Percentiles rank a stretch among this genome's conserved stretches.
Conservation (phyloP, 2,113 vertebrate genomes). For the Taxidea taxus region DNA sequence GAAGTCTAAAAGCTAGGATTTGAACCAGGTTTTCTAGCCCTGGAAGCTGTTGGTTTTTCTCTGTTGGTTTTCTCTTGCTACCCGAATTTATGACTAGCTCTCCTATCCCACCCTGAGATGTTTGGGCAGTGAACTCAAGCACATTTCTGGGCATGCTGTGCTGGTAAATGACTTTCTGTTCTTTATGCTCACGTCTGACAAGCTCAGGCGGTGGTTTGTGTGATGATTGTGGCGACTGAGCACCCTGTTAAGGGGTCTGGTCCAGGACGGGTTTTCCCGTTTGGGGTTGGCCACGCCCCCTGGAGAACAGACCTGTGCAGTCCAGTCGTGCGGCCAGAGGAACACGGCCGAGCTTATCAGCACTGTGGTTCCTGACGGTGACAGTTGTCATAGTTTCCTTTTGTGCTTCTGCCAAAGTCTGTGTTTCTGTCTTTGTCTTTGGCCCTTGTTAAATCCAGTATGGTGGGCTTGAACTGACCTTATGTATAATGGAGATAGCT, state of each 20-base stretch:
- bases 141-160: neutral
- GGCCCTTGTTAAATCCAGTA: neutral
- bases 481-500: neutral
- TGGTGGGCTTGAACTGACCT: neutral
- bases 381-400: neutral
- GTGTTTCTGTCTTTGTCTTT: neutral
- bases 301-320: rapidly evolving
- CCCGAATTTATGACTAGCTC: too few relatives aligned
- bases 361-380: neutral
- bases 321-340: rapidly evolving
- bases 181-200: neutral
- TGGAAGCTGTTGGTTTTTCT: neutral
- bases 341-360: neutral
- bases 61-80: neutral
- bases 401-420: neutral
- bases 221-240: neutral
- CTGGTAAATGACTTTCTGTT: neutral
- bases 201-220: neutral
- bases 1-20: neutral
- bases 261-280: neutral
- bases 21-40: neutral
- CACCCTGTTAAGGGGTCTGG: neutral
- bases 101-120: neutral
- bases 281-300: neutral
- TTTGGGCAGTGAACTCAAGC: neutral